Evolutionary conservation across 2,113 vertebrate genomes (phyloP).

Genomic region (Cathartes aura): DNA sequence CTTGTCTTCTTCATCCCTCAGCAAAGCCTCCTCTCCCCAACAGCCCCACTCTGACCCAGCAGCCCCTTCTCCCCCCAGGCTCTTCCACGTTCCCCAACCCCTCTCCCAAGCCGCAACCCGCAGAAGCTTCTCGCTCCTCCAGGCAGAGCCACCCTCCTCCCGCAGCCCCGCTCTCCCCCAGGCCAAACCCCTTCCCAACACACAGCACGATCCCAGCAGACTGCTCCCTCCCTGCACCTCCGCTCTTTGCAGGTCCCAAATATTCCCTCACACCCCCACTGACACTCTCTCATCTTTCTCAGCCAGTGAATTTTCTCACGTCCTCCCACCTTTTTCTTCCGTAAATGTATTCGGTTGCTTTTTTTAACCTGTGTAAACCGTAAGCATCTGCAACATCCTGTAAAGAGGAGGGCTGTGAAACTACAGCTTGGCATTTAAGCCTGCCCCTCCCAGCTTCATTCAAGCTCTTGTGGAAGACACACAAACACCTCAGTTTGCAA

Average conservation of each 20-base stretch:
- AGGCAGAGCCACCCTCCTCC: background rate
- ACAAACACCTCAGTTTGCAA: background rate
- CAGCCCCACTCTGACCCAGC: background rate
- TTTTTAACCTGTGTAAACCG: background rate
- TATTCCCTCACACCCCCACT: background rate
- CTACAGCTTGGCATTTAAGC: background rate
- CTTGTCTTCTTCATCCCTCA: background rate
- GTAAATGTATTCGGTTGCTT: background rate
- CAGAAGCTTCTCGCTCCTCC: background rate
- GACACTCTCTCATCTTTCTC: background rate
- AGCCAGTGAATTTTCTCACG: background rate
- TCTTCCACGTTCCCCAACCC: background rate
- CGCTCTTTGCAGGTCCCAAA: background rate
- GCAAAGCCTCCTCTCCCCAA: background rate
- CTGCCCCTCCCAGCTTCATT: background rate
- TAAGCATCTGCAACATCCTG: background rate
- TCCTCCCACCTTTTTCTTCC: slow-evolving; percentile 41
- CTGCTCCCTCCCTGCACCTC: background rate
- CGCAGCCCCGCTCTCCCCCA: background rate
- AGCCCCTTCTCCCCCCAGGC: background rate
- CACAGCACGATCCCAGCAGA: background rate
- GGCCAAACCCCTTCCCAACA: background rate
- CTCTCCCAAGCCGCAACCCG: background rate
- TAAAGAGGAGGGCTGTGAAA: background rate
- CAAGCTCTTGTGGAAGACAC: background rate